Conservation (phyloP, 2,797 vertebrate species). For the Anas acuta region DNA sequence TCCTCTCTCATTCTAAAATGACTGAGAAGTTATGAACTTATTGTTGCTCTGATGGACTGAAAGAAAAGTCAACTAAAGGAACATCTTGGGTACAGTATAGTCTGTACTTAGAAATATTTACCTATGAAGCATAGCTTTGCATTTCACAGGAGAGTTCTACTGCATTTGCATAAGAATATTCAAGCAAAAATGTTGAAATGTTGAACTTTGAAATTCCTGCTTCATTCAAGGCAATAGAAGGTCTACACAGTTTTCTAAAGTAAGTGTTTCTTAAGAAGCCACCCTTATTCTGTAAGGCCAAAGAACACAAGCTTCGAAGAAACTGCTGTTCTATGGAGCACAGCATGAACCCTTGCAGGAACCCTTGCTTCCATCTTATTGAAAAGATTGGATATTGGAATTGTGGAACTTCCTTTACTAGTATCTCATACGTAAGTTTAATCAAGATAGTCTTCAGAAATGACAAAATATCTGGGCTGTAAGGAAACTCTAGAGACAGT, state of each 20-base stretch:
- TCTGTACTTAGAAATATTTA: neutral
- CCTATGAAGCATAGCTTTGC: neutral
- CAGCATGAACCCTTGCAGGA: neutral
- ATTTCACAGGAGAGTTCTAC: too few relatives aligned
- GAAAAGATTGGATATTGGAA: neutral
- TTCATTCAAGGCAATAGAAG: neutral
- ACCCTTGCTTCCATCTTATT: neutral
- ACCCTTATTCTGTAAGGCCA: neutral
- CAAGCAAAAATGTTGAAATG: neutral
- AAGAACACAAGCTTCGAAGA: neutral
- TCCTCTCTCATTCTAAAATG: neutral
- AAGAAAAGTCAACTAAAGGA: slow-evolving; percentile 6
- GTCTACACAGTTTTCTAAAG: slow-evolving; percentile 29
- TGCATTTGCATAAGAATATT: neutral
- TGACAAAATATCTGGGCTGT: neutral
- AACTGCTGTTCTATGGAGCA: neutral
- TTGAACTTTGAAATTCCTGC: slow-evolving; percentile 16
- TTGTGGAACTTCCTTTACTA: neutral
- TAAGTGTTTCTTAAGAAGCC: neutral
- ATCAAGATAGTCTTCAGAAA: neutral
- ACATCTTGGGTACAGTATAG: neutral
- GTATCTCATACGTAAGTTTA: neutral
- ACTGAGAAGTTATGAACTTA: neutral
- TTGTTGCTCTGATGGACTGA: neutral
- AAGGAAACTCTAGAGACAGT: neutral